Base-by-base conservation (phyloP, 2,888 invertebrate species). In the Eilema sororculum region DNA sequence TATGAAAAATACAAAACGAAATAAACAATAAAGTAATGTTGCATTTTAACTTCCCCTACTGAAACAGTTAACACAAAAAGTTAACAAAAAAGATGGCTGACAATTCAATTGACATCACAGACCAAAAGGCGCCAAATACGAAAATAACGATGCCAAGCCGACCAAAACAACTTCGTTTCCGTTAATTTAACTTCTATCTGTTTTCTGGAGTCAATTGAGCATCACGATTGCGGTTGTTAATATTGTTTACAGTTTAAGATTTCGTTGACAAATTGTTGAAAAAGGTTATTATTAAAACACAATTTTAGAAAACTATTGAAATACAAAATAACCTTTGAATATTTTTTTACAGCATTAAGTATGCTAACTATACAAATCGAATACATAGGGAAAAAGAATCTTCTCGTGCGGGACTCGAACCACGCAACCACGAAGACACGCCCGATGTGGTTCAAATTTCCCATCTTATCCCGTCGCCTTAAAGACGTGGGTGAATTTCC, bases 141-240 rank as follows among this genome's bases (percentile, higher is more conserved):
- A 70, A 71, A 73, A 69, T 73, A 78, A 71, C 52, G 52, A 71
- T 41, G 24, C 13, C 68, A 65, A 70, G 61, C 52, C 52, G 63
- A 41, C 58, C 41, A 63, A 70, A 74, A 74, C 68, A 73, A 72
- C 73, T 71, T 73, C 52, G 65, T 73, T 76, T 64, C 59, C 67
- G 30, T 71, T 68, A 74, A 79, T 78, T 80, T 77, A 69, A 75
- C 72, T 77, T 79, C 64, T 65, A 78, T 78, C 71, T 79, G 69
- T 74, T 78, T 68, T 63, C 6, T 57, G 37, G 69, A 77, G 41
- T 73, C 64, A 64, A 73, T 65, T 57, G 65, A 76, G 61, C 67
- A 64, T 78, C 68, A 28, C 0, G 5, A 46, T 60, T 59, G 20
- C 63, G 46, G 20, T 24, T 57, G 28, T 71, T 76, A 64, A 76